phyloP scores from a whole-genome alignment of 2,888 invertebrate genomes.

The Microplitis deprimator region DNA sequence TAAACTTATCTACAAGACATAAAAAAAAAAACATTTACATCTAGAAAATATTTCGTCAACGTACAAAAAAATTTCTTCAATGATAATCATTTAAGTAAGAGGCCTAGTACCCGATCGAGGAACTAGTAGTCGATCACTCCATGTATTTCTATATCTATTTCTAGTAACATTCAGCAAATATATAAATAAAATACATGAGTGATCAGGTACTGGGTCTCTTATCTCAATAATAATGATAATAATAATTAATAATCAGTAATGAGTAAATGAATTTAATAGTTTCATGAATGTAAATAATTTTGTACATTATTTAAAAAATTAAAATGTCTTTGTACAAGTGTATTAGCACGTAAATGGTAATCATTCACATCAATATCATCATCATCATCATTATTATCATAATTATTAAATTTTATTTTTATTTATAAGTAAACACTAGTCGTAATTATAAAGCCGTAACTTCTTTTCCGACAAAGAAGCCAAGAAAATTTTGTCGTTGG shows the following conservation, averaged over 20 bases:
- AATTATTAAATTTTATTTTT: too few species aligned
- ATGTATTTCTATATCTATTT: too few species aligned
- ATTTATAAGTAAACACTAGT: slow-evolving; percentile 32
- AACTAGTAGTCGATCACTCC: too few species aligned
- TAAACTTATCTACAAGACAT: not conserved
- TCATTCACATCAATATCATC: not conserved
- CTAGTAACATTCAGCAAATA: too few species aligned
- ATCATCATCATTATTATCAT: not conserved
- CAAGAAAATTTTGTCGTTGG: slow-evolving; percentile 74
- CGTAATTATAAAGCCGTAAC: slow-evolving; percentile 77
- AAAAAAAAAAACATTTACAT: not conserved
- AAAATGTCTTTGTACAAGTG: not conserved
- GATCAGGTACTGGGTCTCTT: too few species aligned
- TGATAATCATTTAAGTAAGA: too few species aligned
- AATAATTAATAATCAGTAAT: not conserved
- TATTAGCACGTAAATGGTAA: not conserved
- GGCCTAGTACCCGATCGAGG: too few species aligned
- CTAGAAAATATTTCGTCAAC: not conserved
- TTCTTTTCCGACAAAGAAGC: slow-evolving; percentile 80
- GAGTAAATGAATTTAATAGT: not conserved
- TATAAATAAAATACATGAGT: too few species aligned
- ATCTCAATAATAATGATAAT: too few species aligned
- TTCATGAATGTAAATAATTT: not conserved
- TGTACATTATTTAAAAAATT: not conserved
- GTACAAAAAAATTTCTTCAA: too few species aligned